These are phyloP conservation scores for Amorpha juglandis DNA, from an alignment of 2,888 invertebrate genomes.

Conservation along the genomic window DNA sequence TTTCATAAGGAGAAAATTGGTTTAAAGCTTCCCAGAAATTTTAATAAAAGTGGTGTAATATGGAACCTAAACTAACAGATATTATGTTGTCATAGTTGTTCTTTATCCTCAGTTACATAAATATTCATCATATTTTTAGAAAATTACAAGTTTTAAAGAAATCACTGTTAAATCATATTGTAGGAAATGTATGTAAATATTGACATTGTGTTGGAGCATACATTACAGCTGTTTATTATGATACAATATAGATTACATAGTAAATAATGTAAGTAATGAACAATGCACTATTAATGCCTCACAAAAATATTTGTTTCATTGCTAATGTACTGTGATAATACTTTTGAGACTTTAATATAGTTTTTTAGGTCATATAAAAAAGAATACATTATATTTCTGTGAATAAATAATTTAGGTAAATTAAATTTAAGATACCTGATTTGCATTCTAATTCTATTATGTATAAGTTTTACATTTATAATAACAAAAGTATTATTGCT, in stretches of 20 bases:
- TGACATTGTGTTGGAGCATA: constrained; percentile 55
- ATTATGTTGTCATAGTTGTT: neutral
- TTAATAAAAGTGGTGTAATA: too few relatives aligned
- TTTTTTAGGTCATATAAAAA: neutral
- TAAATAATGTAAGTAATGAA: constrained; percentile 71
- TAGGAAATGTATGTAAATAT: constrained; percentile 63
- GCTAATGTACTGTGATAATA: constrained; percentile 33
- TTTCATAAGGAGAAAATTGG: neutral
- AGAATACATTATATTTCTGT: neutral
- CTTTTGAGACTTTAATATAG: neutral
- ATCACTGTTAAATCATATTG: constrained; percentile 51
- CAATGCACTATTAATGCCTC: constrained; percentile 31
- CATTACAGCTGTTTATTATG: constrained; percentile 67
- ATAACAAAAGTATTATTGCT: neutral
- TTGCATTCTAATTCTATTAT: constrained; percentile 1
- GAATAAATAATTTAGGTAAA: neutral
- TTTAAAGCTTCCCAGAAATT: neutral
- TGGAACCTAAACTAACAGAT: too few relatives aligned
- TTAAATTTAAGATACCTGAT: constrained; percentile 7
- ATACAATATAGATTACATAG: constrained; percentile 69
- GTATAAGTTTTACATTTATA: neutral
- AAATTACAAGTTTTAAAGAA: neutral
- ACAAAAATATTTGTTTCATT: constrained; percentile 36
- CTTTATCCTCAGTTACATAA: neutral
- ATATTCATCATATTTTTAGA: neutral